Percentiles rank a stretch among this genome's conserved stretches.
Evolutionary conservation across 2,113 vertebrate genomes (phyloP).

Genomic region (Nematolebias whitei): DNA sequence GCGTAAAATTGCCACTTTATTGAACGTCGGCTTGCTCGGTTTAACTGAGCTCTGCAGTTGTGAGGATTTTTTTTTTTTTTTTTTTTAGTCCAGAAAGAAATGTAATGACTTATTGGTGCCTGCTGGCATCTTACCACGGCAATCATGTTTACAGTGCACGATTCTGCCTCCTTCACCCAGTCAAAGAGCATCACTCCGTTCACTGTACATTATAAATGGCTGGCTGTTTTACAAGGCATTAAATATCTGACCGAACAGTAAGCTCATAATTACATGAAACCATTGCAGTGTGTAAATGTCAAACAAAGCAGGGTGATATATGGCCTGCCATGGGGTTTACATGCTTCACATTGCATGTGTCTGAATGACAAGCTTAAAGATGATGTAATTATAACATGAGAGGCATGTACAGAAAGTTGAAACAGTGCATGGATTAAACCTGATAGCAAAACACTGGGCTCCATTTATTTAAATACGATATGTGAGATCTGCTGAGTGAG

Average conservation of each 20-base stretch:
- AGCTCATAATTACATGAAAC: slow-evolving; percentile 68
- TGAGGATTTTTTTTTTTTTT: background rate
- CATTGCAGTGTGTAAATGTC: slow-evolving; percentile 77
- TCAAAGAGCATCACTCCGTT: slow-evolving; percentile 52
- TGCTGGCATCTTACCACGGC: slow-evolving; percentile 24
- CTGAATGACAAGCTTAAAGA: slow-evolving; percentile 69
- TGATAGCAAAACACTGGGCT: slow-evolving; percentile 48
- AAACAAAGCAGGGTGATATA: slow-evolving; percentile 77
- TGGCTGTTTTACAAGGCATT: slow-evolving; percentile 75
- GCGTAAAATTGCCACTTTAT: background rate
- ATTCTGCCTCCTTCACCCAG: slow-evolving; percentile 32
- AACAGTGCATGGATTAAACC: slow-evolving; percentile 57
- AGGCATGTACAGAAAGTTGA: slow-evolving; percentile 43
- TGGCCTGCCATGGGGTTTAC: slow-evolving; percentile 66
- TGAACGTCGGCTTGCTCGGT: too few species aligned
- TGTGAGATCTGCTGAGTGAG: slow-evolving; percentile 30
- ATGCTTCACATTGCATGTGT: slow-evolving; percentile 70
- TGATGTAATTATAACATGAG: slow-evolving; percentile 74
- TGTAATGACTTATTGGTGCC: slow-evolving; percentile 35
- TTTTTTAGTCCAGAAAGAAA: slow-evolving; percentile 17
- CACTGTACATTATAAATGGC: slow-evolving; percentile 61
- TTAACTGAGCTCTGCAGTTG: too few species aligned
- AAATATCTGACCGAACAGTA: slow-evolving; percentile 74
- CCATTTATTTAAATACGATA: slow-evolving; percentile 48
- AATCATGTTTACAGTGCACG: slow-evolving; percentile 43